Base-by-base conservation (phyloP, 2,797 vertebrate species). In the Argyrosomus regius region DNA sequence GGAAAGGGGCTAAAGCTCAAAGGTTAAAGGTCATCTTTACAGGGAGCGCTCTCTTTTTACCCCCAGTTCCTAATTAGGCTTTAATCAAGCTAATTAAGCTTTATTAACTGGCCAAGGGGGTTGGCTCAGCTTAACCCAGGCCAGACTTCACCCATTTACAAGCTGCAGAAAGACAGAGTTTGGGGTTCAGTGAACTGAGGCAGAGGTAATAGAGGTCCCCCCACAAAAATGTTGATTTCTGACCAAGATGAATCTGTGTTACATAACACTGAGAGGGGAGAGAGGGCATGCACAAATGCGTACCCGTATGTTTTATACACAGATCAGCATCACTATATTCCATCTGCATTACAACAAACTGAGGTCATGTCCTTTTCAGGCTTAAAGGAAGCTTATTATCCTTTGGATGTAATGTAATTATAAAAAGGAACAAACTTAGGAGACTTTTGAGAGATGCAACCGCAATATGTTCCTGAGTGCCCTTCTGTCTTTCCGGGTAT, bases 81-180 rank as follows among this genome's bases (percentile, higher is more conserved):
- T 95, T 93, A 95, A 95, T 96, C 91, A 94, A 93, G 89, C 84
- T 90, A 92, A 95, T 95, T 94, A 93, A 90, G 72, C 77, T 89
- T 92, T 87, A 95, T 94, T 92, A 89, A 92, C 79, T 57, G 67
- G 86, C 86, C 65, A 62, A 83, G 83, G 81, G 81, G 83, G 69
- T 73, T 57, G 78, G 53, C 17, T 69, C 59, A 84, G 63, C 48
- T 81, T 82, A 87, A 90, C 83, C 71, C 64, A 61, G 81, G 52
- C 80, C 90, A 89, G 87, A 86, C 64, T 58, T 81, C 64, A 57
- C 43, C 35, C 52, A 46, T 87, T 85, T 79, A 78, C 61, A 75
- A 79, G 53, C 77, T 67, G 56, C 69, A 77, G n/a, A 60, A 69
- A 56, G 31, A 49, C 6, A 0, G 39, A 31, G 53, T 39, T 45